Evolutionary conservation across 2,797 vertebrate genomes (phyloP), one percentile per base, ranked within the genome.

Genomic region (Poecilia velifera): DNA sequence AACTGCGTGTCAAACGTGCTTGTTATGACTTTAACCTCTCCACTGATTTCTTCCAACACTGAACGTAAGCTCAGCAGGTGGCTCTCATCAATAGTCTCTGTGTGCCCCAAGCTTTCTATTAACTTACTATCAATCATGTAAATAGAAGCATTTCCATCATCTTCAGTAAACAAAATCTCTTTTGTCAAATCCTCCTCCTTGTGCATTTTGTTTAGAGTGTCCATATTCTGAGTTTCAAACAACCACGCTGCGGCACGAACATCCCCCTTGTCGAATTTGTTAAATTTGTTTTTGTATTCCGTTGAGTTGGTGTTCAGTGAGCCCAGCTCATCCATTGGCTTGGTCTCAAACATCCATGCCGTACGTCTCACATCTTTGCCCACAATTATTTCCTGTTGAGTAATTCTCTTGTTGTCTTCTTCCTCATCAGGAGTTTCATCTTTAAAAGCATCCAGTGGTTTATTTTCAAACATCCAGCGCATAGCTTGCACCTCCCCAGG

Each of bases 301-400:
- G 87, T 81, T 2, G 87, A 92, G 70, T 76, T 86, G 55, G 87
- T 76, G 74, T 90, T 87, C 79, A 85, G 84, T 57, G 89, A 78
- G 6, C 89, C 76, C 53, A 96, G 79, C 10, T 82, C 73, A 80
- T 96, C 96, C 28, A 96, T 96, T 18, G 96, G 94, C 74, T 97
- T 96, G 3, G 93, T 97, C 95, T 98, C 97, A 94, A 99, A 97
- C 97, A 97, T 96, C 96, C 97, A 97, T 14, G 96, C 95, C 7
- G 96, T 96, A 46, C 94, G 96, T 82, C 95, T 96, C 76, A 97
- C 96, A 73, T 97, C 97, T 74, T 96, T 96, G 47, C 96, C 95
- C 43, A 96, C 91, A 89, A 95, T 95, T 5, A 95, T 94, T 94
- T 98, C 96, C 89, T 97, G 96, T 59, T 97, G 88, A 81, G 85